Base-by-base conservation (phyloP, 2,797 vertebrate species). In the Chaenodraco wilsoni region DNA sequence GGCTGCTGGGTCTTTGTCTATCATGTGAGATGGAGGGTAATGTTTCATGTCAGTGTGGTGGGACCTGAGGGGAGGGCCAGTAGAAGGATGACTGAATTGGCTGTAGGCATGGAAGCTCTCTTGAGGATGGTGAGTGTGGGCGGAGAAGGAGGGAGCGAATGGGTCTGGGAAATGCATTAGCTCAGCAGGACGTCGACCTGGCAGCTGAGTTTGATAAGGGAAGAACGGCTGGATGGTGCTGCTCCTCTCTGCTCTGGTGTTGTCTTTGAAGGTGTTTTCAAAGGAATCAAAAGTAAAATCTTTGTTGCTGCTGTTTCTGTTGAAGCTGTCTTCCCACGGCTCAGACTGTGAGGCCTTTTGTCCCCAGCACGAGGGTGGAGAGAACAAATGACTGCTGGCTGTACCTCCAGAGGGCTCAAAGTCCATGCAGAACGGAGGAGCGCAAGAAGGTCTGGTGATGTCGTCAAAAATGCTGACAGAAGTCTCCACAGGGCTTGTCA, bases 1-100 rank as follows among this genome's bases (percentile, higher is more conserved):
- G 54, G 82, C 74, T 63, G 65, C 73, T 23, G 79, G 41, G 5
- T 44, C 50, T 67, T 62, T 87, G 49, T 93, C 91, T 52, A 93
- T 83, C 79, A 88, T 78, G 78, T 88, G 64, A 49, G 89, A 92
- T 11, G 86, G 89, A 16, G 90, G 88, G 68, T 82, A 92, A 51
- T 80, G 63, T 8, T 50, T 79, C 71, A 90, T 84, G 61, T 85
- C 78, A 60, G 52, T 65, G 40, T 68, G 65, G 66, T 84, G 33
- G 49, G 79, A 75, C 62, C 44, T 72, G 50, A 65, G 33, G 41
- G 44, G 64, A 33, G 84, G 67, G 77, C 51, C 68, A 48, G 66
- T 17, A 67, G 73, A 74, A 60, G 52, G 43, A 1, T 58, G 82
- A 81, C 52, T 83, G 67, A 81, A 75, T 15, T 79, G 88, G 55